Conservation (phyloP, 2,797 vertebrate species). For the Cossypha caffra region DNA sequence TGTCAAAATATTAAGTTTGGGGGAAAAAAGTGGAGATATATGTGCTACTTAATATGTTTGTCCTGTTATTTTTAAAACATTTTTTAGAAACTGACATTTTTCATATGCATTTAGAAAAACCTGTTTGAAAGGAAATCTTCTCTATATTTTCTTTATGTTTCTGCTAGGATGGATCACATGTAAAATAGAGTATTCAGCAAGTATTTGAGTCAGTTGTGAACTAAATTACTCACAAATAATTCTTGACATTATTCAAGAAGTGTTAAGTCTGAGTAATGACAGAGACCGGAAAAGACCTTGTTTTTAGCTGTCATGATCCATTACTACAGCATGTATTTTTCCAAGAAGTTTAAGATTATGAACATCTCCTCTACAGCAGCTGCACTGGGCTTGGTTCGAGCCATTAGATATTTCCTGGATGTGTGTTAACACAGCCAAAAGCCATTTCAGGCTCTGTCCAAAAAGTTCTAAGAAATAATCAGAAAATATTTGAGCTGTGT, state of each 20-base stretch:
- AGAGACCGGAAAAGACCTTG: not conserved
- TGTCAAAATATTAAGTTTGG: not conserved
- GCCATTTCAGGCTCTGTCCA: not conserved
- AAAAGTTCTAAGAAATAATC: not conserved
- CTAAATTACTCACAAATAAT: slow-evolving; percentile 14
- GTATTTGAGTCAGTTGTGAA: not conserved
- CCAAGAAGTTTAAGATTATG: not conserved
- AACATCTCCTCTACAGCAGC: not conserved
- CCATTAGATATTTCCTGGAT: not conserved
- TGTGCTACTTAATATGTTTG: not conserved
- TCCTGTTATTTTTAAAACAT: not conserved
- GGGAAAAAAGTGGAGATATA: not conserved
- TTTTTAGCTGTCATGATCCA: not conserved
- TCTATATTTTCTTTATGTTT: not conserved
- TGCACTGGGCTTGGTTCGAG: not conserved
- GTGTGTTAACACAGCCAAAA: not conserved
- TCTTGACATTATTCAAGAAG: not conserved
- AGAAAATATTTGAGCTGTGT: not conserved
- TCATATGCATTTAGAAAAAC: not conserved
- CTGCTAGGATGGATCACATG: not conserved
- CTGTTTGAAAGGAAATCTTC: not conserved
- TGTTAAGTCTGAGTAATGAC: not conserved
- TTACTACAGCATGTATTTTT: not conserved
- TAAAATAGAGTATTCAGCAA: not conserved
- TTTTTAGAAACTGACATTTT: not conserved